phyloP scores from a whole-genome alignment of 2,113 vertebrate genomes.

The Neodon shergylaensis region DNA sequence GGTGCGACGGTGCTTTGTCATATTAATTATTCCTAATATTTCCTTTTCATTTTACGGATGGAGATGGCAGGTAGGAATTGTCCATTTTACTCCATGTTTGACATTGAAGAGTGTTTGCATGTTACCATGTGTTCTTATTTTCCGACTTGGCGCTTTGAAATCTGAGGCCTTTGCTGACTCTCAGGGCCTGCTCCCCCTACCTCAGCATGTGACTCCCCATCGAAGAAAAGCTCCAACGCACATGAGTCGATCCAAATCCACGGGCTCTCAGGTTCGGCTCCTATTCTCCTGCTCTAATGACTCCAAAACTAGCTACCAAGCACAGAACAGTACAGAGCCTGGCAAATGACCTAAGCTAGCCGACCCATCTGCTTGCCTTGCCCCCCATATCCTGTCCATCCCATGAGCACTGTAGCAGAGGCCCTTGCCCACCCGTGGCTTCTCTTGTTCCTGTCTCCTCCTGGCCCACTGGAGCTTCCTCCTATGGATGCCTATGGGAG shows the following conservation, averaged over 20 bases:
- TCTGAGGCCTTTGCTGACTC: not conserved
- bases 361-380: not conserved
- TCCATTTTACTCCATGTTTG: not conserved
- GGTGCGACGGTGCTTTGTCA: too few species aligned
- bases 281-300: not conserved
- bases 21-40: not conserved
- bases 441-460: not conserved
- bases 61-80: not conserved
- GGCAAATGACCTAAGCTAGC: not conserved
- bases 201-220: too few species aligned
- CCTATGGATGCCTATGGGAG: too few species aligned
- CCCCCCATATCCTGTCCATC: not conserved
- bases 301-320: too few species aligned
- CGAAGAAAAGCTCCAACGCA: not conserved
- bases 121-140: too few species aligned
- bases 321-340: not conserved
- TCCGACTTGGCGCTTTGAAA: not conserved
- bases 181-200: not conserved
- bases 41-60: not conserved
- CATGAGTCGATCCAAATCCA: not conserved
- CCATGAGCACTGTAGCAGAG: not conserved
- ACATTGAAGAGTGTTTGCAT: too few species aligned
- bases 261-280: too few species aligned
- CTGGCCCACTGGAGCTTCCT: not conserved
- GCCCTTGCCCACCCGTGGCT: fast-evolving